Base-by-base conservation (phyloP, 2,113 vertebrate species). In the Plotosus lineatus region DNA sequence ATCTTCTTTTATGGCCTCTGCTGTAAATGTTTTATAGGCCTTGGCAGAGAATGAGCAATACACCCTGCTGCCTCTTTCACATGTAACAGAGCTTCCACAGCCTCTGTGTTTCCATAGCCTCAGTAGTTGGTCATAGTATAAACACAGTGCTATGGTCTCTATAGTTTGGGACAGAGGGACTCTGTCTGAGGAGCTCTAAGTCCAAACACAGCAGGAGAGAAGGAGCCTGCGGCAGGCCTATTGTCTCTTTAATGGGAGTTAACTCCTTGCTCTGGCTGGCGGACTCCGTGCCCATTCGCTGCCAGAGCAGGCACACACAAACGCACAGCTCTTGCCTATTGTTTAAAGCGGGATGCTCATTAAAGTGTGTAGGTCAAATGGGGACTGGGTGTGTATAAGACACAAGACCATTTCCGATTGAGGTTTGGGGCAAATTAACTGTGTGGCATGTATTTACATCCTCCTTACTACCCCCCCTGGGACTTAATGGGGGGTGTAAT, bases 201-300 rank as follows among this genome's bases (percentile, higher is more conserved):
- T 21, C 71, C 19, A 44, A 60, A 79, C 77, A 0, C 83, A 83
- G 83, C 79, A 53, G 79, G 85, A 78, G 63, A 36, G 66, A 55
- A 51, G 33, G 71, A 85, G 77, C 81, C 78, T 50, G 72, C 72
- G 53, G 76, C 77, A 55, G n/a, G 31, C 73, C 78, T 68, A 87
- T 88, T 88, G 88, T 88, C 76, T 72, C 68, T 56, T 74, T 88
- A 88, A 88, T 87, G 85, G 88, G 82, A 88, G 86, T 88, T 87
- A 88, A 86, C 84, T 88, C 86, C 60, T 31, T 60, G 73, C 84
- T 73, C 82, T 84, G 74, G 77, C 77, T 55, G 66, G 75, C 87
- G 17, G 65, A 81, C 85, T 61, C 60, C 21, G 23, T 81, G 65
- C 78, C 79, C 80, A 60, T 79, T 81, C 72, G 72, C 68, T 78